A percentile compares a stretch with the other conserved stretches of the same genome.
Evolutionary conservation across 2,113 vertebrate genomes (phyloP).

Genomic region (Athene noctua): DNA sequence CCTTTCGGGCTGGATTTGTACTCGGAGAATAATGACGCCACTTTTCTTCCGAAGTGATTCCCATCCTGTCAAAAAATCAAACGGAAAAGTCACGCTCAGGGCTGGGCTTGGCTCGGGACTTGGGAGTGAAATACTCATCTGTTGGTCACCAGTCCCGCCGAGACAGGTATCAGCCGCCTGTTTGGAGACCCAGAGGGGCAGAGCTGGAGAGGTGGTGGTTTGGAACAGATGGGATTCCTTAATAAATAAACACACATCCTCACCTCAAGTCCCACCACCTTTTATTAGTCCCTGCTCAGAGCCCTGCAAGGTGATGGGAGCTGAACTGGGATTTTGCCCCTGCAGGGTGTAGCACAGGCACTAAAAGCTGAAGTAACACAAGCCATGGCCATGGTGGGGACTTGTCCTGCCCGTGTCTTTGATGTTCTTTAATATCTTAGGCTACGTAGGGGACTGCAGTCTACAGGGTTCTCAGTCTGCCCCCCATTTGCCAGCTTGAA

Average conservation of each 20-base stretch:
- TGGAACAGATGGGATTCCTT: no score
- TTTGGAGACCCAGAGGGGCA: not conserved
- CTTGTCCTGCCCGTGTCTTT: not conserved
- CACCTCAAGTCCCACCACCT: not conserved
- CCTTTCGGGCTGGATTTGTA: not conserved
- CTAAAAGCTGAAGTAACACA: not conserved
- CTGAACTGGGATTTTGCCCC: not conserved
- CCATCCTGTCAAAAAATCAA: not conserved
- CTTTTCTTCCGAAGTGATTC: not conserved
- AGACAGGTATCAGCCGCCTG: not conserved
- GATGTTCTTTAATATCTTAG: not conserved
- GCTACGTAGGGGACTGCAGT: not conserved
- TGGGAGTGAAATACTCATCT: not conserved
- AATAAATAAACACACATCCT: not conserved
- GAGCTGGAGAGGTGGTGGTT: not conserved
- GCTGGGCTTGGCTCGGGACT: not conserved
- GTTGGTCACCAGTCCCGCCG: not conserved
- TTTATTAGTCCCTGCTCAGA: not conserved
- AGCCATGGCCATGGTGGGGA: not conserved
- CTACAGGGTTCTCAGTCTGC: not conserved
- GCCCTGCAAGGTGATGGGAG: not conserved
- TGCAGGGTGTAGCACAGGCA: not conserved
- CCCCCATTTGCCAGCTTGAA: slow-evolving; percentile 10
- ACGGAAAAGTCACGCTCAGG: not conserved
- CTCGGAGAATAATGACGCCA: not conserved